A percentile compares a stretch with the other conserved stretches of the same genome.
Evolutionary conservation across 1,140 invertebrate genomes (phyloP).

Genomic region (Listronotus oregonensis): DNA sequence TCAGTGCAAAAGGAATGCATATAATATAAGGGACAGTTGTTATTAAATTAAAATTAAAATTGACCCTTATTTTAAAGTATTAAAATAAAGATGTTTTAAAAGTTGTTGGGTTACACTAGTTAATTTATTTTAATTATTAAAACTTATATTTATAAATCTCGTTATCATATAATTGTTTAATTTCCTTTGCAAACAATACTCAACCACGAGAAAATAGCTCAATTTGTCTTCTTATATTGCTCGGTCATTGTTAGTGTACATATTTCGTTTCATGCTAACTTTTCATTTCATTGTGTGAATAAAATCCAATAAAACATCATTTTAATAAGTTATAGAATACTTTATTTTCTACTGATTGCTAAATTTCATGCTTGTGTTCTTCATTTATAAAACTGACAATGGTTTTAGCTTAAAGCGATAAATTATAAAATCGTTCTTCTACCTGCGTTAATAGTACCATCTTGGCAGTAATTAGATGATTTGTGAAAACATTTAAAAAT

Average conservation of each 20-base stretch:
- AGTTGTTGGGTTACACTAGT: too few species aligned
- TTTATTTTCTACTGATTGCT: slow-evolving; percentile 45
- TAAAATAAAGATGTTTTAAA: too few species aligned
- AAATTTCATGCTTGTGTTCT: slow-evolving; percentile 44
- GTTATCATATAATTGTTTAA: slow-evolving; percentile 7
- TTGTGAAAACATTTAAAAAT: slow-evolving; percentile 24
- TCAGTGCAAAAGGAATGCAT: too few species aligned
- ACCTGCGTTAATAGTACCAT: slow-evolving; percentile 46
- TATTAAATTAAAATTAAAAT: too few species aligned
- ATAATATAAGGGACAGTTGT: too few species aligned
- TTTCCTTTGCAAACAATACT: slow-evolving; percentile 29
- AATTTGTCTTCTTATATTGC: slow-evolving; percentile 13
- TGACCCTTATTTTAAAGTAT: too few species aligned
- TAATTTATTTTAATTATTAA: not conserved
- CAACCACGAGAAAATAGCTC: slow-evolving; percentile 23
- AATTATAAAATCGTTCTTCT: slow-evolving; percentile 44
- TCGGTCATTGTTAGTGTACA: slow-evolving; percentile 14
- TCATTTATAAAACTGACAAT: slow-evolving; percentile 49
- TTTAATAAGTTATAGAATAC: slow-evolving; percentile 46
- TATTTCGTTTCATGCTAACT: slow-evolving; percentile 9
- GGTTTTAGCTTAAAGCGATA: slow-evolving; percentile 40
- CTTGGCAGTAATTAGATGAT: slow-evolving; percentile 25
- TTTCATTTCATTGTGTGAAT: slow-evolving; percentile 26
- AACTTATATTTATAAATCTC: not conserved
- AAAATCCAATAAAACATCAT: slow-evolving; percentile 44